Base-by-base conservation (phyloP, 1,140 invertebrate genomes). In the Drosophila mayri region DNA sequence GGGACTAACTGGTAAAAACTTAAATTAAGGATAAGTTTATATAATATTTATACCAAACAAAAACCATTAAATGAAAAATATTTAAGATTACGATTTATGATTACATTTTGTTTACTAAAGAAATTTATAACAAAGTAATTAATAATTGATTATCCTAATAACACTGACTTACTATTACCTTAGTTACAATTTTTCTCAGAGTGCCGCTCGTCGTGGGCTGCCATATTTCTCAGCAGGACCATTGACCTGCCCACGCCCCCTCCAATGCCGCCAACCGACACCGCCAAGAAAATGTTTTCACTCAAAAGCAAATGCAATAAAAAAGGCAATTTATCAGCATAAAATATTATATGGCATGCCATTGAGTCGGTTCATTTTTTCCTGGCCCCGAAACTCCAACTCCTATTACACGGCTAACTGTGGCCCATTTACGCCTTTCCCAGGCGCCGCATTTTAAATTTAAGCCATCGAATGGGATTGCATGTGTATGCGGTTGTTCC, bases 341-440 rank as follows among this genome's bases (percentile, higher is more conserved):
- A 90, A 90, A 90, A 90, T 90, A 90, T 90, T 90, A 90, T 90
- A 90, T 90, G 85, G 86, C 85, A 90, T 81, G 81, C 86, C 84
- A 87, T 87, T 87, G 81, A 90, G 85, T 85, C 64, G 71, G 74
- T 84, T 90, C 81, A 75, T 88, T 88, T 88, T 88, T 87, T 49
- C 44, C 18, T 41, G 32, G 40, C 1, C 22, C 25, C 65, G 18
- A 68, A 55, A 44, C 32, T 52, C 57, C 55, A 20, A 37, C 41
- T 38, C 10, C 66, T 44, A 32, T 66, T 50, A 22, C 57, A 54
- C 40, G 47, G 22, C 65, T 55, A 78, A 79, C 66, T 57, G 79
- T 75, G 59, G 37, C 57, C 78, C 84, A 86, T 80, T 88, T 77
- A 83, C 81, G 66, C 76, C 76, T 50, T 61, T 59, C 38, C n/a